Evolutionary conservation across 1,140 invertebrate species (phyloP).

Genomic region (Drosophila bocki): DNA sequence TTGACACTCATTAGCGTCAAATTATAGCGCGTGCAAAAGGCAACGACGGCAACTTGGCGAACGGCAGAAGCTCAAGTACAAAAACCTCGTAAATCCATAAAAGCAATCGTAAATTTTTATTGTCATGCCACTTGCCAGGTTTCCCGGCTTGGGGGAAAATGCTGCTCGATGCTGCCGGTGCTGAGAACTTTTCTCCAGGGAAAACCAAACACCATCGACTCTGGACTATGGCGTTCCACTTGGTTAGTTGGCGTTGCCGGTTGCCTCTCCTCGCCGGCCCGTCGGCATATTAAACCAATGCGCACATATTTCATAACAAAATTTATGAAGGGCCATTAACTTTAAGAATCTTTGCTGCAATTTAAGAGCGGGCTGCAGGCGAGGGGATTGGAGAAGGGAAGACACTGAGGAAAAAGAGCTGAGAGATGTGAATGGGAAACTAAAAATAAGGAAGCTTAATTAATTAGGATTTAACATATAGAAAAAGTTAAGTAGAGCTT

Average conservation of each 20-base stretch:
- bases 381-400: background rate
- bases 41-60: slow-evolving; percentile 8
- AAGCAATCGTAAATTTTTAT: slow-evolving; percentile 83
- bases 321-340: slow-evolving; percentile 83
- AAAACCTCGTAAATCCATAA: slow-evolving; percentile 81
- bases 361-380: slow-evolving; percentile 50
- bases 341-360: slow-evolving; percentile 81
- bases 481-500: background rate
- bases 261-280: slow-evolving; percentile 25
- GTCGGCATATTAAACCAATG: slow-evolving; percentile 72
- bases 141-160: slow-evolving; percentile 17
- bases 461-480: background rate
- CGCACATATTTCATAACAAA: slow-evolving; percentile 83
- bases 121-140: slow-evolving; percentile 76
- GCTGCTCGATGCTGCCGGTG: slow-evolving; percentile 16
- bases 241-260: slow-evolving; percentile 29
- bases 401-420: background rate
- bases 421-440: no score
- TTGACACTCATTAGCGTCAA: slow-evolving; percentile 82
- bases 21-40: slow-evolving; percentile 61
- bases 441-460: background rate
- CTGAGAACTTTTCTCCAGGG: slow-evolving; percentile 81
- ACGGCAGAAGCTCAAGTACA: slow-evolving; percentile 44
- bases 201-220: slow-evolving; percentile 56
- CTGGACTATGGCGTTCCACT: slow-evolving; percentile 50